These are phyloP conservation scores for Philonicus albiceps DNA, from an alignment of 2,888 invertebrate species.

Conservation along the genomic window DNA sequence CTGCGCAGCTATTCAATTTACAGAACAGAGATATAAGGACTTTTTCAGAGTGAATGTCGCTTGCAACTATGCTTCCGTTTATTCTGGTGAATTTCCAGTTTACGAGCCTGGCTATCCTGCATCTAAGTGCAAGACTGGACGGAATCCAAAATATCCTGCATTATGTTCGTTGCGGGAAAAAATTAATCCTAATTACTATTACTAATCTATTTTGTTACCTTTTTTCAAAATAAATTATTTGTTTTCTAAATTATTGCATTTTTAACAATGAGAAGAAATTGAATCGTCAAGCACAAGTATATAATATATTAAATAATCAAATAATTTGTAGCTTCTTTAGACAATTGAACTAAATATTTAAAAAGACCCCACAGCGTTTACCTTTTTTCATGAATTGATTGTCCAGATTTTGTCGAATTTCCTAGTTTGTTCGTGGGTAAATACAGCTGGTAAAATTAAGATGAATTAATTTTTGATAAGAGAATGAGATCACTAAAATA, in stretches of 20 bases:
- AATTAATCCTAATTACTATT: constrained; percentile 57
- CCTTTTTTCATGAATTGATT: too few species aligned
- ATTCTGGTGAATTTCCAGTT: constrained; percentile 57
- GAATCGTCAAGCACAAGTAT: too few species aligned
- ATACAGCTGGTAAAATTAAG: too few species aligned
- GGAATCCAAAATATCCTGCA: constrained; percentile 56
- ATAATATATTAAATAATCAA: too few species aligned
- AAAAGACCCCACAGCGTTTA: too few species aligned
- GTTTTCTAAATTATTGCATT: not conserved
- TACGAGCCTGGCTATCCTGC: constrained; percentile 57
- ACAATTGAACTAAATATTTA: too few species aligned
- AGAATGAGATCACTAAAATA: too few species aligned
- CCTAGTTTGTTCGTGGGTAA: too few species aligned
- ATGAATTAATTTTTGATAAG: too few species aligned
- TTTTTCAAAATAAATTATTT: not conserved
- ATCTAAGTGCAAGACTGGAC: constrained; percentile 57
- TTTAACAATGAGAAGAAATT: not conserved
- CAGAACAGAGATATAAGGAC: constrained; percentile 56
- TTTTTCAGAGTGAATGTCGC: constrained; percentile 59
- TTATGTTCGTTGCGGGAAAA: constrained; percentile 57
- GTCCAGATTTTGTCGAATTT: too few species aligned
- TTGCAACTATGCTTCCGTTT: constrained; percentile 60
- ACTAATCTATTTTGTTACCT: not conserved
- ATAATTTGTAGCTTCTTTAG: too few species aligned
- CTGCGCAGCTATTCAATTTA: constrained; percentile 59